These are phyloP conservation scores for Toxotes lorentzi DNA, from an alignment of 2,797 vertebrate genomes.

Conservation along the genomic window DNA sequence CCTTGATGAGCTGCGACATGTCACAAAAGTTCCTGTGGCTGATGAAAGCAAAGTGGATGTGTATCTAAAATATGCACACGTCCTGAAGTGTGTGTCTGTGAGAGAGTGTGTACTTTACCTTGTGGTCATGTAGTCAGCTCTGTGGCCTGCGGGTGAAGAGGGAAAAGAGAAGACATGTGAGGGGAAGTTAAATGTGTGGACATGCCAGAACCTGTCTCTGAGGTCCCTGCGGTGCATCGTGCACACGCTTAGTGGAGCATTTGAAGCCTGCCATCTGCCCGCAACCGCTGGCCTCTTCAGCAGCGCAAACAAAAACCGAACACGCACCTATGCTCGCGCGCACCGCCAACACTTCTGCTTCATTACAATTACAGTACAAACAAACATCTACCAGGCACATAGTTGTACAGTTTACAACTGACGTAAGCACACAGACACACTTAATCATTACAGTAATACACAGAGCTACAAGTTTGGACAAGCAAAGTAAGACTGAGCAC, in stretches of 20 bases:
- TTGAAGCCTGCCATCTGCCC: constrained; percentile 74
- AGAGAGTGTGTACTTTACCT: constrained; percentile 87
- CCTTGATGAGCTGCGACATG: constrained; percentile 22
- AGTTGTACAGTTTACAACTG: constrained; percentile 8
- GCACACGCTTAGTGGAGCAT: constrained; percentile 68
- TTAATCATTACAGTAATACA: constrained; percentile 42
- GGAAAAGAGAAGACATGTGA: constrained; percentile 50
- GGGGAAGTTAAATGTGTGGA: constrained; percentile 48
- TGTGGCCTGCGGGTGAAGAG: constrained; percentile 88
- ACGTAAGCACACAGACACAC: neutral
- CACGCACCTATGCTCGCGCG: constrained; percentile 16
- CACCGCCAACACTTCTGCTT: neutral
- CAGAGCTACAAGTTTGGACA: constrained; percentile 42
- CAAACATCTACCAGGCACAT: constrained; percentile 25
- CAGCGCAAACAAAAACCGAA: constrained; percentile 17
- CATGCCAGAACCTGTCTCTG: constrained; percentile 63
- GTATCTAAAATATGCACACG: constrained; percentile 19
- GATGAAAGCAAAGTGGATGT: constrained; percentile 11
- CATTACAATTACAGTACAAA: constrained; percentile 27
- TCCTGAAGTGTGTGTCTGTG: constrained; percentile 26
- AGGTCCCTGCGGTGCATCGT: constrained; percentile 61
- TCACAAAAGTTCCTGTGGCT: constrained; percentile 8
- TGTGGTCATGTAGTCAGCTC: constrained; percentile 98
- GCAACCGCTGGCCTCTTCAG: constrained; percentile 52
- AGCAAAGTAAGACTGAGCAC: constrained; percentile 16